These are phyloP conservation scores for Decapterus maruadsi DNA, from an alignment of 2,797 vertebrate species.

Conservation along the genomic window DNA sequence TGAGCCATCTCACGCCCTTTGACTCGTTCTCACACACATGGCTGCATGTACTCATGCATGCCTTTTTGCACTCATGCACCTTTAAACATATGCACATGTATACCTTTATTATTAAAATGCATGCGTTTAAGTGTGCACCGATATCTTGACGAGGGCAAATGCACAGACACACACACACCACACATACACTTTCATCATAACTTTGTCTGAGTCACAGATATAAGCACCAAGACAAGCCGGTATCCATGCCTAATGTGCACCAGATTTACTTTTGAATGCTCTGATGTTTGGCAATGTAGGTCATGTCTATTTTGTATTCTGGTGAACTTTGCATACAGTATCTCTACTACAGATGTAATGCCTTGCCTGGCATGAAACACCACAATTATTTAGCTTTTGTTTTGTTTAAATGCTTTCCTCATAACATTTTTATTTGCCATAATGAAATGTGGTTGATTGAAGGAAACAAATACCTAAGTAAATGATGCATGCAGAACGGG, in stretches of 20 bases:
- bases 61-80: conserved; percentile 43
- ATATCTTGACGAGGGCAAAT: conserved; percentile 18
- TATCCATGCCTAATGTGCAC: conserved; percentile 41
- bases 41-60: conserved; percentile 35
- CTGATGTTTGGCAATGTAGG: conserved; percentile 64
- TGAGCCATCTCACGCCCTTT: conserved; percentile 54
- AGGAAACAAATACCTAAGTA: conserved; percentile 62
- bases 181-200: conserved; percentile 64
- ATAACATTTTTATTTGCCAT: conserved; percentile 51
- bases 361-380: conserved; percentile 25
- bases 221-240: conserved; percentile 52
- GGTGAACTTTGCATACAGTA: conserved; percentile 57
- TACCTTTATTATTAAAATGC: conserved; percentile 42
- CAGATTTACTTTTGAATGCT: conserved; percentile 55
- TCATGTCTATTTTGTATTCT: conserved; percentile 63
- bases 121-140: conserved; percentile 30
- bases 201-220: conserved; percentile 68
- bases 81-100: conserved; percentile 33
- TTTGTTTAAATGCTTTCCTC: conserved; percentile 58
- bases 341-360: conserved; percentile 44
- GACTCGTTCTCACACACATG: conserved; percentile 53
- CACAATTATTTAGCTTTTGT: conserved; percentile 58
- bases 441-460: conserved; percentile 50
- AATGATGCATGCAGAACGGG: conserved; percentile 60
- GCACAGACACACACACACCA: conserved; percentile 22